A percentile compares a stretch with the other conserved stretches of the same genome.
Evolutionary conservation across 2,888 invertebrate species (phyloP).

Genomic region (Clanis bilineata): DNA sequence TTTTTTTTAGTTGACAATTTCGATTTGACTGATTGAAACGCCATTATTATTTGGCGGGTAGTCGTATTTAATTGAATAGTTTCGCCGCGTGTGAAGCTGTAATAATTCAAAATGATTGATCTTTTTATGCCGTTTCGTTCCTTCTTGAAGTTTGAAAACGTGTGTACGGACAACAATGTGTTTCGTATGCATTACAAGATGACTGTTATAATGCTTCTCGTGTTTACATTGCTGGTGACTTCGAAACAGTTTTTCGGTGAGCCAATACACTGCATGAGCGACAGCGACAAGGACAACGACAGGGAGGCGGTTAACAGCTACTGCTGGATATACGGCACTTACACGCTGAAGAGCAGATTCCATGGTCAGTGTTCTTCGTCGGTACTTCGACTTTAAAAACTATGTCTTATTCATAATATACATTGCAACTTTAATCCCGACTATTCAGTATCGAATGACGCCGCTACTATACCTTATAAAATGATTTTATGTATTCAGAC

Average conservation of each 20-base stretch:
- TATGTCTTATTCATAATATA: too few relatives aligned
- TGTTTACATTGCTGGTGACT: slow-evolving; percentile 88
- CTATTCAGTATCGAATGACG: too few relatives aligned
- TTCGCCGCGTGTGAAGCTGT: not conserved
- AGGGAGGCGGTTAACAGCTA: slow-evolving; percentile 87
- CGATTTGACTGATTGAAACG: not conserved
- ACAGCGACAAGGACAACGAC: slow-evolving; percentile 66
- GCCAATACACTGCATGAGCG: slow-evolving; percentile 88
- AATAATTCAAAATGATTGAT: slow-evolving; percentile 79
- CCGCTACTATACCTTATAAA: too few relatives aligned
- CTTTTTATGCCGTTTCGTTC: slow-evolving; percentile 86
- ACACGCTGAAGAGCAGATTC: slow-evolving; percentile 77
- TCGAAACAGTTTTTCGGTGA: slow-evolving; percentile 93
- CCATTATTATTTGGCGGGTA: slow-evolving; percentile 11
- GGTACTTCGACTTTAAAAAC: not conserved
- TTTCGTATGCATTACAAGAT: slow-evolving; percentile 89
- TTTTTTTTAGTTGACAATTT: not conserved
- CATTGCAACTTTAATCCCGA: too few relatives aligned
- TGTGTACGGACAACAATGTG: slow-evolving; percentile 88
- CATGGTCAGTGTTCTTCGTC: slow-evolving; percentile 49
- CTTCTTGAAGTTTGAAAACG: slow-evolving; percentile 84
- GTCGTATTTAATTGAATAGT: not conserved
- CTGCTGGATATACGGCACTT: slow-evolving; percentile 91
- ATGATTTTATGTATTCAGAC: too few relatives aligned
- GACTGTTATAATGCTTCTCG: slow-evolving; percentile 87